phyloP scores from a whole-genome alignment of 2,113 vertebrate species.

The Entosphenus tridentatus region DNA sequence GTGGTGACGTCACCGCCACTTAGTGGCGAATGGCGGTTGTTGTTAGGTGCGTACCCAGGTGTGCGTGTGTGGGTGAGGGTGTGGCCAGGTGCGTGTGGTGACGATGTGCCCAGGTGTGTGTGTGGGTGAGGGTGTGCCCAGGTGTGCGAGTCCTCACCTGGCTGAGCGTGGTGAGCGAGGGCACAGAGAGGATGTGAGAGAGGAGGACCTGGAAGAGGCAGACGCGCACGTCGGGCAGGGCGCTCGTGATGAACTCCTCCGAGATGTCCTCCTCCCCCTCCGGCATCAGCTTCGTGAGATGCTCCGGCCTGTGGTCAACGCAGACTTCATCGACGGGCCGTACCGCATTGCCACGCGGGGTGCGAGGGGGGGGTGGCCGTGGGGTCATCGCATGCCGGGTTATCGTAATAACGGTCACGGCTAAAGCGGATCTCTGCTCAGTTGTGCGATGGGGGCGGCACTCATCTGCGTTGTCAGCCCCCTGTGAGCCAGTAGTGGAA shows the following conservation, averaged over 20 bases:
- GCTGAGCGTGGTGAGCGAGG: not conserved
- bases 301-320: slow-evolving; percentile 2
- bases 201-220: slow-evolving; percentile 1
- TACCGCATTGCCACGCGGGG: no score
- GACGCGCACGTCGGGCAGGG: slow-evolving; percentile 2
- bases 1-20: no score
- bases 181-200: slow-evolving; percentile 1
- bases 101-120: not conserved
- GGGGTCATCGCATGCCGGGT: no score
- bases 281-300: not conserved
- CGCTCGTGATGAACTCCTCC: slow-evolving; percentile 3
- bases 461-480: no score
- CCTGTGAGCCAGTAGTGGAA: no score
- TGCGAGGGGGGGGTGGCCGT: no score
- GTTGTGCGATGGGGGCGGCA: no score
- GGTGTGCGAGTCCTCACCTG: not conserved
- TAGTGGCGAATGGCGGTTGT: no score
- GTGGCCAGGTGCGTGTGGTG: not conserved
- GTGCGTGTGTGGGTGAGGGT: not conserved
- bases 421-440: no score
- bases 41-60: not conserved
- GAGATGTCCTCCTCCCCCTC: slow-evolving; percentile 4
- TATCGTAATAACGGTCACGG: no score
- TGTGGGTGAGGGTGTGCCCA: not conserved
- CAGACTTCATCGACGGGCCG: no score